Evolutionary conservation across 2,113 vertebrate genomes (phyloP).

Genomic region (Rhinolophus ferrumequinum): DNA sequence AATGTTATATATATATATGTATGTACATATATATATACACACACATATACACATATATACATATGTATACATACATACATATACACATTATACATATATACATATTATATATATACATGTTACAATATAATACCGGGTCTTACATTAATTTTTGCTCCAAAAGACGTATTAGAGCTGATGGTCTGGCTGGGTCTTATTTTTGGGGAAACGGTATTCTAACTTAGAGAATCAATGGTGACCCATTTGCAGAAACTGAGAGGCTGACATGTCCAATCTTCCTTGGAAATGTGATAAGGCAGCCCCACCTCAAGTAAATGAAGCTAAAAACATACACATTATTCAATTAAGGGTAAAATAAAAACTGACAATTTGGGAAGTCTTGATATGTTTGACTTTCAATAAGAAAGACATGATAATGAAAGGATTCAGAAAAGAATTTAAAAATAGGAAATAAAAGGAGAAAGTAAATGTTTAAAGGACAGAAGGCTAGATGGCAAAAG

Average conservation of each 20-base stretch:
- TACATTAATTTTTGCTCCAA: too few species aligned
- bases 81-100: too few species aligned
- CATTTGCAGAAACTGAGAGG: background rate
- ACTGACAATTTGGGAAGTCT: constrained; percentile 22
- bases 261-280: background rate
- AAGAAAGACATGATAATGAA: background rate
- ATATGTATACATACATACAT: too few species aligned
- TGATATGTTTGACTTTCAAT: background rate
- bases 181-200: too few species aligned
- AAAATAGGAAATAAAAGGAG: background rate
- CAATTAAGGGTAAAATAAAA: constrained; percentile 44
- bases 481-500: background rate
- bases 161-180: too few species aligned
- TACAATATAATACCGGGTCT: too few species aligned
- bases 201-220: background rate
- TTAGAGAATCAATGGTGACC: background rate
- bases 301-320: background rate
- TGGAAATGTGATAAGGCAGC: background rate
- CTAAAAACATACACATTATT: background rate
- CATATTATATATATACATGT: too few species aligned
- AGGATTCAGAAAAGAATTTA: background rate
- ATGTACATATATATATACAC: too few species aligned
- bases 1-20: too few species aligned
- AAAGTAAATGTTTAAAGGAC: constrained; percentile 2
- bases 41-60: too few species aligned